These are phyloP conservation scores for Diachasmimorpha longicaudata DNA, from an alignment of 1,140 invertebrate genomes.

Conservation along the genomic window DNA sequence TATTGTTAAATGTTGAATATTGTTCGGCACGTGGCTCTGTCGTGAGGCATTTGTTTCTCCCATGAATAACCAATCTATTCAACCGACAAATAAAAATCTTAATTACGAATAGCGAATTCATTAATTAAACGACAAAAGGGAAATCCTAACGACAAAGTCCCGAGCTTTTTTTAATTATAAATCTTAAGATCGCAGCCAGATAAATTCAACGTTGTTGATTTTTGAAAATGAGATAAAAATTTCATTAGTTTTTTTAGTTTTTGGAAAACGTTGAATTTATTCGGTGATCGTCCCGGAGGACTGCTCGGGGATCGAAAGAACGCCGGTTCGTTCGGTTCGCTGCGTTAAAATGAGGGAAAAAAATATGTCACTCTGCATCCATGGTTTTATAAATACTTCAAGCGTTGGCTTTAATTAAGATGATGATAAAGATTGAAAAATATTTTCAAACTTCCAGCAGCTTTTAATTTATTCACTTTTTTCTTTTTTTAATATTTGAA, in stretches of 20 bases:
- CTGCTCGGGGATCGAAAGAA: conserved; percentile 45
- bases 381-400: conserved; percentile 34
- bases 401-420: neutral
- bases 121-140: neutral
- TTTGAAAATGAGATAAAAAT: neutral
- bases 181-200: conserved; percentile 39
- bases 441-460: neutral
- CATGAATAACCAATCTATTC: neutral
- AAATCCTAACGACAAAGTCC: conserved; percentile 42
- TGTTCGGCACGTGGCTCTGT: conserved; percentile 52
- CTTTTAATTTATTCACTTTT: too few relatives aligned
- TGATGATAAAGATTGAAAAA: neutral
- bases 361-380: conserved; percentile 56
- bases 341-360: conserved; percentile 35
- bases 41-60: conserved; percentile 11
- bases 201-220: conserved; percentile 16
- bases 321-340: conserved; percentile 44
- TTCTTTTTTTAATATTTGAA: neutral
- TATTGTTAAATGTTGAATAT: conserved; percentile 64
- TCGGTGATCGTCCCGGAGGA: conserved; percentile 21
- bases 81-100: neutral
- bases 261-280: neutral
- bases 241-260: neutral
- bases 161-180: conserved; percentile 52
- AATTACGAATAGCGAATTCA: neutral